These are phyloP conservation scores for Sialis lutaria DNA, from an alignment of 2,888 invertebrate species.

Conservation along the genomic window DNA sequence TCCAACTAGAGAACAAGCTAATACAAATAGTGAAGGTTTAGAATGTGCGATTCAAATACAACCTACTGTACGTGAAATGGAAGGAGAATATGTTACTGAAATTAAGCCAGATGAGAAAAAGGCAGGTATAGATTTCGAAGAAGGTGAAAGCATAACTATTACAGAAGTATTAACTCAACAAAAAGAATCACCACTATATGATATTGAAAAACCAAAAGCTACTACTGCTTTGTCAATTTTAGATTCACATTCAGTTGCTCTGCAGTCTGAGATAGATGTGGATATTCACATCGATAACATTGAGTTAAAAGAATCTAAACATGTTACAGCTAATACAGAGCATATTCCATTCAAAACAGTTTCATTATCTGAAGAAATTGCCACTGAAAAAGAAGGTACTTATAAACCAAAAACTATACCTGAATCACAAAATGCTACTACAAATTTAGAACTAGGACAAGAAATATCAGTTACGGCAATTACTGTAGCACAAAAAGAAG, in stretches of 20 bases:
- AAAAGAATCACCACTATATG: conserved; percentile 29
- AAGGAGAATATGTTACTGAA: conserved; percentile 26
- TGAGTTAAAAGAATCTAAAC: conserved; percentile 17
- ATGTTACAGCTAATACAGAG: conserved; percentile 26
- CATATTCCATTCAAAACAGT: conserved; percentile 35
- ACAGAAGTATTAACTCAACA: conserved; percentile 33
- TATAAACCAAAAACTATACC: conserved; percentile 24
- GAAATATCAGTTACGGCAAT: conserved; percentile 36
- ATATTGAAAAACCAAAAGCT: conserved; percentile 22
- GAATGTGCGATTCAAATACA: conserved; percentile 28
- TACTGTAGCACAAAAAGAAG: conserved; percentile 37
- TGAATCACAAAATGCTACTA: conserved; percentile 26
- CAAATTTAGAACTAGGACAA: conserved; percentile 34
- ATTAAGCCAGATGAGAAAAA: conserved; percentile 34
- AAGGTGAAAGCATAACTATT: conserved; percentile 39
- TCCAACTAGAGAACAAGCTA: conserved; percentile 25
- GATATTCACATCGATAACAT: conserved; percentile 29
- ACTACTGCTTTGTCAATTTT: conserved; percentile 34
- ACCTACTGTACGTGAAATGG: conserved; percentile 30
- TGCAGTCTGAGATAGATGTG: conserved; percentile 36
- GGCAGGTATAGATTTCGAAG: conserved; percentile 31
- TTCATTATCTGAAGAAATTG: conserved; percentile 34
- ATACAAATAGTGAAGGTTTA: conserved; percentile 25
- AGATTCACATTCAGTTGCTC: conserved; percentile 34
- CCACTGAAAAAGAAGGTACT: conserved; percentile 38